Evolutionary conservation across 1,140 invertebrate species (phyloP).

Genomic region (fruit fly (Drosophila melanogaster)): Release_6_plus_ISO1_MT NC_004354.4:3438001-3438500

Average conservation of each 20-base stretch:
- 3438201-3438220: conserved; percentile 45
- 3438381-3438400: conserved; percentile 2
- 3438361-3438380: conserved; percentile 43
- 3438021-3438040: neutral
- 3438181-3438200: neutral
- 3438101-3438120: conserved; percentile 57
- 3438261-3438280: conserved; percentile 56
- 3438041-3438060: conserved; percentile 4
- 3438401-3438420: conserved; percentile 2
- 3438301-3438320: conserved; percentile 38
- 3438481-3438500: neutral
- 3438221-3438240: conserved; percentile 79
- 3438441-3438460: neutral
- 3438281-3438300: conserved; percentile 41
- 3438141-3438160: conserved; percentile 7
- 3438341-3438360: conserved; percentile 38
- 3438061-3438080: conserved; percentile 40
- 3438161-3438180: neutral
- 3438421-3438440: neutral
- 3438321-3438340: conserved; percentile 27
- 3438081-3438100: conserved; percentile 78
- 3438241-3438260: conserved; percentile 59
- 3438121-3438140: conserved; percentile 41
- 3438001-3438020: neutral
- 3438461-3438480: neutral